These are phyloP conservation scores for Agonopterix arenella DNA, from an alignment of 2,888 invertebrate species.

Conservation along the genomic window DNA sequence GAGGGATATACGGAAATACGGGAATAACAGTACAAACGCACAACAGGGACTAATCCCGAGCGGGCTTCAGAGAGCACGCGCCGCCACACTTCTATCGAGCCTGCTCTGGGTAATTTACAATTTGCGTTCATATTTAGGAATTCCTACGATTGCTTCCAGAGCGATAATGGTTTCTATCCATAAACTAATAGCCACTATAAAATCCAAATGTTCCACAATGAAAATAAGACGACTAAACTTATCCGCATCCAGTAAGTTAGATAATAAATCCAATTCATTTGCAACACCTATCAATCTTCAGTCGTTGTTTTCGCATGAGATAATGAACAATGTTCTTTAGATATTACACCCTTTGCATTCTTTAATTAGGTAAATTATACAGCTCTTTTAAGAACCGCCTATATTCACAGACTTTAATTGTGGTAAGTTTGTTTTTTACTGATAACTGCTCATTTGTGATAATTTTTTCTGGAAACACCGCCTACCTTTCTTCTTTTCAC, in stretches of 20 bases:
- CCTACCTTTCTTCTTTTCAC: no score
- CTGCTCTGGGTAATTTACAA: conserved; percentile 51
- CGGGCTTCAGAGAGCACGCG: conserved; percentile 52
- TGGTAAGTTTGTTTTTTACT: no score
- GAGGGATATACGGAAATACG: conserved; percentile 40
- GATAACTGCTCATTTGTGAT: no score
- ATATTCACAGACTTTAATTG: neutral
- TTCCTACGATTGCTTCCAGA: conserved; percentile 15
- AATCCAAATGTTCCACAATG: conserved; percentile 1
- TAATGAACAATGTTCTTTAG: no score
- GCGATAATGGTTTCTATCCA: neutral
- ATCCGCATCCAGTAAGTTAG: no score
- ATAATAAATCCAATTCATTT: no score
- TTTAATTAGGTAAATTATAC: no score
- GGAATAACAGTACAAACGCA: conserved; percentile 54
- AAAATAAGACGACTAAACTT: neutral
- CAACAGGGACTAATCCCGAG: conserved; percentile 56
- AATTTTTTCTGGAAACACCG: no score
- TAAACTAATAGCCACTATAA: conserved; percentile 1
- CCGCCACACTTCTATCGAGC: conserved; percentile 30
- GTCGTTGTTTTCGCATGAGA: no score
- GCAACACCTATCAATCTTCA: no score
- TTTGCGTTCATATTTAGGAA: conserved; percentile 48
- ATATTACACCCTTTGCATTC: no score
- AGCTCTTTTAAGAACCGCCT: no score